A percentile compares a stretch with the other conserved stretches of the same genome.
Conservation (phyloP, 2,113 vertebrate genomes). For the Herpailurus yagouaroundi region DNA sequence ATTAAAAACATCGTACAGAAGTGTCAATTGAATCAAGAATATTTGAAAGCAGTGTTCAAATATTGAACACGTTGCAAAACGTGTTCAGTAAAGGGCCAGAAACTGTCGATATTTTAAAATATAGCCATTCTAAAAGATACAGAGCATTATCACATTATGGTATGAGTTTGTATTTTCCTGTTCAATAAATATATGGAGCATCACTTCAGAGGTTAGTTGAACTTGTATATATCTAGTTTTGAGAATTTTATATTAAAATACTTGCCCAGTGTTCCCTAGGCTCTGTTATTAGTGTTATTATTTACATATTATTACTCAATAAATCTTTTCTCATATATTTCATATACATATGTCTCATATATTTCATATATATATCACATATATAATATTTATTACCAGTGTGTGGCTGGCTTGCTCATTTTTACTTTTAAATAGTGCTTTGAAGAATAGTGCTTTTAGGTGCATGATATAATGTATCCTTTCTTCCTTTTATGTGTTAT, state of each 20-base stretch:
- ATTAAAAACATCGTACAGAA: background rate
- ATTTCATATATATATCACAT: background rate
- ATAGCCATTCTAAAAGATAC: background rate
- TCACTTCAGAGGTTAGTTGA: background rate
- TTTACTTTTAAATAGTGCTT: background rate
- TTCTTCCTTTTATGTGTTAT: background rate
- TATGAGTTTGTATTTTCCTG: background rate
- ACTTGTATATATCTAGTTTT: background rate
- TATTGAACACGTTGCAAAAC: background rate
- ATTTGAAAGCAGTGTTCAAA: background rate
- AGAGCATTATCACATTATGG: background rate
- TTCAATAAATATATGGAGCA: background rate
- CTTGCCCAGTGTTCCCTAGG: background rate
- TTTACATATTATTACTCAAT: background rate
- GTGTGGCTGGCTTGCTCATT: background rate
- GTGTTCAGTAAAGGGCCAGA: background rate
- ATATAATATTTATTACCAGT: background rate
- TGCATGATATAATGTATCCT: background rate
- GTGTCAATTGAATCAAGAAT: background rate
- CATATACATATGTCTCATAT: background rate
- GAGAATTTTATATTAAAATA: background rate
- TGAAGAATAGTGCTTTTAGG: background rate
- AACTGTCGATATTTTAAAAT: background rate
- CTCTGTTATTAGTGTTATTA: background rate
- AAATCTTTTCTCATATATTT: background rate